A percentile compares a stretch with the other conserved stretches of the same genome.
phyloP scores from a whole-genome alignment of 2,113 vertebrate genomes.

The Xiphophorus couchianus region DNA sequence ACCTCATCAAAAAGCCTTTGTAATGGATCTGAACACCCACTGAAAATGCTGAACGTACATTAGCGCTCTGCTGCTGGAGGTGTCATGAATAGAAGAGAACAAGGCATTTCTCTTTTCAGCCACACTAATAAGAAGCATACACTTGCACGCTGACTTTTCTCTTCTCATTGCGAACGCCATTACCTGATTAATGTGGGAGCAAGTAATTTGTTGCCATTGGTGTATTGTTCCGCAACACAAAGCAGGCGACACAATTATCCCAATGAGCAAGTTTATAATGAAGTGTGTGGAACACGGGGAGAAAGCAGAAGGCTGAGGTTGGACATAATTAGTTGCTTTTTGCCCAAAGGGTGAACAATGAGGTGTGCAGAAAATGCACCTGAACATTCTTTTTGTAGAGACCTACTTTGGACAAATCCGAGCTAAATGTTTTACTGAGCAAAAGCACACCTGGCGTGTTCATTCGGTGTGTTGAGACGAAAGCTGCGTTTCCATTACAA shows the following conservation, averaged over 20 bases:
- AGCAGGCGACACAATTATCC: background rate
- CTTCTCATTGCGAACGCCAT: background rate
- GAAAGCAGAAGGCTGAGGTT: background rate
- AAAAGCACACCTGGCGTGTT: background rate
- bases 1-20: no score
- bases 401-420: background rate
- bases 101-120: background rate
- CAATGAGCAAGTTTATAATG: background rate
- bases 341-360: background rate
- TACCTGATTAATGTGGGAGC: background rate
- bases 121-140: background rate
- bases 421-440: no score
- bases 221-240: background rate
- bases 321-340: background rate
- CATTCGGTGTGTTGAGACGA: background rate
- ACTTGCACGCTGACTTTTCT: background rate
- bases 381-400: background rate
- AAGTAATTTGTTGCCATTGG: background rate
- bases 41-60: no score
- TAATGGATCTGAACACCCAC: no score
- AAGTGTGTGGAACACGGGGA: background rate
- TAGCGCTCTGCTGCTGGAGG: no score
- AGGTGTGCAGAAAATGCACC: background rate
- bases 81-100: no score
- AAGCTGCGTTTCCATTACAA: no score